Conservation (phyloP, 2,888 invertebrate species). For the Homarus gammarus region DNA sequence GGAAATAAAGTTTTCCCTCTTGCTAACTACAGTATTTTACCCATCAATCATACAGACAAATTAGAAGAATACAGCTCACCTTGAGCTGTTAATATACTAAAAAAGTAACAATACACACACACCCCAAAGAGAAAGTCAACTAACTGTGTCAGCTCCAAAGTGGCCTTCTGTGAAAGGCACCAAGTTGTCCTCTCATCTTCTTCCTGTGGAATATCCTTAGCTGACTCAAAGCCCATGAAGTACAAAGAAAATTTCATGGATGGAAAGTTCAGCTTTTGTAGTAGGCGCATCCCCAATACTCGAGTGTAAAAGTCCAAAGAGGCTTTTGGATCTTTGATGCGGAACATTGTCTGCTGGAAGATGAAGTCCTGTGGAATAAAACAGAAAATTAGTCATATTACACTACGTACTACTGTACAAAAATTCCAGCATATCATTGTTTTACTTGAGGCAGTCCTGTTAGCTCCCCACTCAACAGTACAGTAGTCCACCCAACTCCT, state of each 20-base stretch:
- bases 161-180: constrained; percentile 91
- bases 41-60: too few species aligned
- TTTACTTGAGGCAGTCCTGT: too few species aligned
- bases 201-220: constrained; percentile 86
- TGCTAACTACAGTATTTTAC: too few species aligned
- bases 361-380: constrained; percentile 86
- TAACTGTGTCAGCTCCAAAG: constrained; percentile 95
- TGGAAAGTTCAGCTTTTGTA: constrained; percentile 93
- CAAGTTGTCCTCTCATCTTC: constrained; percentile 85
- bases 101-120: too few species aligned
- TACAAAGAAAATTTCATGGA: constrained; percentile 93
- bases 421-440: too few species aligned
- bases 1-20: too few species aligned
- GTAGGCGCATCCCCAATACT: constrained; percentile 92
- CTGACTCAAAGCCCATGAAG: constrained; percentile 93
- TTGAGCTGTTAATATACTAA: too few species aligned
- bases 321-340: constrained; percentile 93
- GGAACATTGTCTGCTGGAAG: constrained; percentile 98
- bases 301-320: constrained; percentile 94
- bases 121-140: too few species aligned
- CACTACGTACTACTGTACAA: background rate
- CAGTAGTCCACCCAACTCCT: too few species aligned
- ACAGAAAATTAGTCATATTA: background rate
- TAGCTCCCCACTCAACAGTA: too few species aligned
- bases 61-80: too few species aligned